phyloP scores from a whole-genome alignment of 2,888 invertebrate species.

The Anorthoa munda region DNA sequence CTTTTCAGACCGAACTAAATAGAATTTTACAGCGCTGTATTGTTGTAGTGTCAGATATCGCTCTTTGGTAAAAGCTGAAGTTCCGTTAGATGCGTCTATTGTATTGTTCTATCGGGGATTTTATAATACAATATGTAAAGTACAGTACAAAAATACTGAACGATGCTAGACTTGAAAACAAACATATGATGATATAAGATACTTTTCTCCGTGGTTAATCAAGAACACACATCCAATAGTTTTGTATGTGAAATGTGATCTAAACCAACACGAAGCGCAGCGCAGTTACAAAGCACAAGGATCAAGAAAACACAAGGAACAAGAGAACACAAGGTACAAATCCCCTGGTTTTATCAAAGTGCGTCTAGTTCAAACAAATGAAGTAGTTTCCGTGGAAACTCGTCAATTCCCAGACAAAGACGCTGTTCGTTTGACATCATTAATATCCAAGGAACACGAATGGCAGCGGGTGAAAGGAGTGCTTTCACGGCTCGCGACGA shows the following conservation, averaged over 20 bases:
- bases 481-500: slow-evolving; percentile 72
- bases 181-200: too few relatives aligned
- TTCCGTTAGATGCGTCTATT: slow-evolving; percentile 30
- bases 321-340: slow-evolving; percentile 45
- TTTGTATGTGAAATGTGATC: slow-evolving; percentile 13
- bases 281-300: slow-evolving; percentile 14
- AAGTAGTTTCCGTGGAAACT: slow-evolving; percentile 72
- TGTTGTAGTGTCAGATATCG: slow-evolving; percentile 57
- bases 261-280: background rate
- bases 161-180: too few relatives aligned
- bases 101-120: slow-evolving; percentile 5
- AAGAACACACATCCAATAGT: background rate
- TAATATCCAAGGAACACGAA: slow-evolving; percentile 77
- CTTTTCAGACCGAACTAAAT: slow-evolving; percentile 73
- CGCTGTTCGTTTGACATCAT: slow-evolving; percentile 75
- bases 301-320: slow-evolving; percentile 30
- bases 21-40: slow-evolving; percentile 74
- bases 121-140: background rate
- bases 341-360: slow-evolving; percentile 51
- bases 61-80: slow-evolving; percentile 44
- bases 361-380: slow-evolving; percentile 70
- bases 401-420: slow-evolving; percentile 78
- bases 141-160: background rate
- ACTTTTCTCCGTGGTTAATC: background rate
- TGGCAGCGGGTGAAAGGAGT: slow-evolving; percentile 70